These are phyloP conservation scores for Heliconius hortense DNA, from an alignment of 2,888 invertebrate genomes.

Conservation along the genomic window DNA sequence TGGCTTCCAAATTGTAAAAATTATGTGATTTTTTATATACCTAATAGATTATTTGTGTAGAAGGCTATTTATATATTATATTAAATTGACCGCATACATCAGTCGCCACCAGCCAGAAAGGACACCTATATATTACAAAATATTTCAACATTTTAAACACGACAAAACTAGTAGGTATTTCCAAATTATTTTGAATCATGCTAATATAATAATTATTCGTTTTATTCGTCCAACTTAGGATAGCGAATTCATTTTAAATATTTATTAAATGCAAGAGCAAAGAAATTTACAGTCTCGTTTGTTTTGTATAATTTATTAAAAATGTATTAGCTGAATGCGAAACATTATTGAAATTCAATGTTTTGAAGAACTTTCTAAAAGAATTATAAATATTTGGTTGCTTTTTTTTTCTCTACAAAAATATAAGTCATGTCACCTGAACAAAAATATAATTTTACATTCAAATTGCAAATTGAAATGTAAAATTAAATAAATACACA, in stretches of 20 bases:
- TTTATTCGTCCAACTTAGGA: background rate
- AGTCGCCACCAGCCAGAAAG: too few species aligned
- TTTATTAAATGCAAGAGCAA: conserved; percentile 16
- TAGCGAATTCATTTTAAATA: conserved; percentile 11
- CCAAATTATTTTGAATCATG: background rate
- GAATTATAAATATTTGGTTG: background rate
- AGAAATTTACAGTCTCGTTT: conserved; percentile 11
- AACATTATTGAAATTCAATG: conserved; percentile 21
- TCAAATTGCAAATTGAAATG: background rate
- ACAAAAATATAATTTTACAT: background rate
- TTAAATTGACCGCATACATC: background rate
- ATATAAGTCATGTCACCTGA: background rate
- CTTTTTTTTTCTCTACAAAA: background rate
- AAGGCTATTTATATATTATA: background rate
- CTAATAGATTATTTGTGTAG: background rate
- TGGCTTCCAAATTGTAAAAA: background rate
- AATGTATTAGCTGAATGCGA: conserved; percentile 13
- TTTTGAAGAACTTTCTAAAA: conserved; percentile 19
- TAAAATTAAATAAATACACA: background rate
- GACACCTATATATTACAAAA: too few species aligned
- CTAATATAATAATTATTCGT: background rate
- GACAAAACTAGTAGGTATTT: background rate
- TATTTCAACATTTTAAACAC: background rate
- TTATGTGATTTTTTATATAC: background rate
- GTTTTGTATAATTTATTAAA: conserved; percentile 20